These are phyloP conservation scores for Spatulosminthurus flaviceps DNA, from an alignment of 2,888 invertebrate species.

Conservation along the genomic window DNA sequence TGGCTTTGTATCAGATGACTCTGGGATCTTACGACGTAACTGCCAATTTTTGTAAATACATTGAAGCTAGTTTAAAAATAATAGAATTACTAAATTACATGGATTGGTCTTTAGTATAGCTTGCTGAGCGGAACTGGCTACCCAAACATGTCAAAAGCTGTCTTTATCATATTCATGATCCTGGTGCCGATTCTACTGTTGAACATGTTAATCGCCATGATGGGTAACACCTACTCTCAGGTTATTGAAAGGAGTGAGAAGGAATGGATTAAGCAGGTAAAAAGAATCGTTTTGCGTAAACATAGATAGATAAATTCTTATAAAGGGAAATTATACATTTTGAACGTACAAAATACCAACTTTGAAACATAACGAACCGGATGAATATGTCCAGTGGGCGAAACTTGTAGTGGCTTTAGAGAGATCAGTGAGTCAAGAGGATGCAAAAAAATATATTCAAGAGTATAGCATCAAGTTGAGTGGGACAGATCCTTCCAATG, in stretches of 20 bases:
- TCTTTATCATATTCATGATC: constrained; percentile 98
- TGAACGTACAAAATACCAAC: too few species aligned
- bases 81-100: too few species aligned
- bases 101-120: constrained; percentile 92
- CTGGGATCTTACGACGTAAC: constrained; percentile 96
- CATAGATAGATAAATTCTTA: background rate
- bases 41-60: too few species aligned
- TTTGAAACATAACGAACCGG: too few species aligned
- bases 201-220: constrained; percentile 97
- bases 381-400: constrained; percentile 79
- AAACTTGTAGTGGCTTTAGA: constrained; percentile 98
- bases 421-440: constrained; percentile 87
- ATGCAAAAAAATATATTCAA: constrained; percentile 89
- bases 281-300: background rate
- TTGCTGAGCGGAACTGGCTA: constrained; percentile 90
- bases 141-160: constrained; percentile 89
- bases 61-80: too few species aligned
- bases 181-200: constrained; percentile 94
- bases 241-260: constrained; percentile 98
- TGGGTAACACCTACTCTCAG: constrained; percentile 99
- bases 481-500: constrained; percentile 79
- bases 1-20: constrained; percentile 97
- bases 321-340: background rate
- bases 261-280: constrained; percentile 95
- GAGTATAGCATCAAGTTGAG: constrained; percentile 94